A percentile compares a stretch with the other conserved stretches of the same genome.
These are phyloP conservation scores for Polydrusus pterygomalis DNA, from an alignment of 2,888 invertebrate species.

Conservation along the genomic window DNA sequence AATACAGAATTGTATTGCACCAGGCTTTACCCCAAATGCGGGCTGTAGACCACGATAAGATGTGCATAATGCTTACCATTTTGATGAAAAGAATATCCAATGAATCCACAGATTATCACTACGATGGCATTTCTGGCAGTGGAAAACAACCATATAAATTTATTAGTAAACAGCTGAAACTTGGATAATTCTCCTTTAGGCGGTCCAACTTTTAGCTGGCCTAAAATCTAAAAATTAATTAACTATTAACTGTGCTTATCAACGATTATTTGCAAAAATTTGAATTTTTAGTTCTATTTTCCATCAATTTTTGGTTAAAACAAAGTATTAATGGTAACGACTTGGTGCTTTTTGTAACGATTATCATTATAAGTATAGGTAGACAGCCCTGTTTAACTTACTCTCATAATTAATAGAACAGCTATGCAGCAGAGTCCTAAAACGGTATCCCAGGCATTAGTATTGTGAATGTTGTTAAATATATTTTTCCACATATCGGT, in stretches of 20 bases:
- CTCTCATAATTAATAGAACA: constrained; percentile 84
- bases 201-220: constrained; percentile 79
- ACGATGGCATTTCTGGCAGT: constrained; percentile 90
- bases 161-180: constrained; percentile 75
- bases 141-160: constrained; percentile 83
- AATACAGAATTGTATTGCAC: too few species aligned
- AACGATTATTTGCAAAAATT: not conserved
- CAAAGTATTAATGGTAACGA: too few species aligned
- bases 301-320: too few species aligned
- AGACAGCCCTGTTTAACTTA: constrained; percentile 71
- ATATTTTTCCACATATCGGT: constrained; percentile 86
- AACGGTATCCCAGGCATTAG: constrained; percentile 82
- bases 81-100: constrained; percentile 79
- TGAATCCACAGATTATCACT: constrained; percentile 82
- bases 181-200: constrained; percentile 64
- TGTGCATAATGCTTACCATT: constrained; percentile 69
- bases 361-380: too few species aligned
- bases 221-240: constrained; percentile 76
- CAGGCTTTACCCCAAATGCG: too few species aligned
- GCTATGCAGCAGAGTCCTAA: constrained; percentile 86
- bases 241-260: not conserved
- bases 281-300: too few species aligned
- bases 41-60: too few species aligned
- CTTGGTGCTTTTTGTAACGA: too few species aligned
- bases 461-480: constrained; percentile 79